Base-by-base conservation (phyloP, 2,797 vertebrate species). In the Pipistrellus nathusii region DNA sequence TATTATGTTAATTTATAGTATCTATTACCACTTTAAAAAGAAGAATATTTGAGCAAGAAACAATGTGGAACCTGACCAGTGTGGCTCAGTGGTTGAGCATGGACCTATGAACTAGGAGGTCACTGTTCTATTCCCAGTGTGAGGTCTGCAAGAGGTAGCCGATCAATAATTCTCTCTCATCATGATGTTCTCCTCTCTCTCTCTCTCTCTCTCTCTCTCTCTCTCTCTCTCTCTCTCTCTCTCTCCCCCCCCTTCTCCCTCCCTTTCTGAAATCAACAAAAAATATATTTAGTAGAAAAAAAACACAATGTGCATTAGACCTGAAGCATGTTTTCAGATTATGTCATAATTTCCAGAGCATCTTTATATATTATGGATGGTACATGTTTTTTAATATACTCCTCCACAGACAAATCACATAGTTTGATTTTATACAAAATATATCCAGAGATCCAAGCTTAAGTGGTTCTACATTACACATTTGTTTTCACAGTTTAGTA, bases 1-100 rank as follows among this genome's bases (percentile, higher is more conserved):
- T 94, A 68, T 27, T 85, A 71, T 93, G 75, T 41, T 95, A 96
- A 96, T 95, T 95, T 93, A 81, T 46, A 86, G 53, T 30, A 88
- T 93, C 85, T 95, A 92, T 90, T 88, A 89, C 41, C 75, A 90
- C 46, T 87, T 91, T 80, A 77, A 96, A 93, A 93, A 91, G 44
- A 75, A 94, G 55, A 62, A 4, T 81, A 48, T 93, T 78, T 78
- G 75, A 51, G 15, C 9, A 59, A 53, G 81, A 73, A 77, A 41
- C 55, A 85, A 66, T 57, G 9, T 21, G 8, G 8, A 55, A 8
- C 20, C 53, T 55, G 53, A 55, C 20, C 53, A 55, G 53, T 55
- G 53, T 57, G 21, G 55, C 55, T 57, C 23, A 57, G 55, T 25
- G 23, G 55, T 25, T 57, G 55, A 57, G 9, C 55, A 57, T 57